These are phyloP conservation scores for Silurus lanzhouensis DNA, from an alignment of 2,797 vertebrate species.

Conservation along the genomic window DNA sequence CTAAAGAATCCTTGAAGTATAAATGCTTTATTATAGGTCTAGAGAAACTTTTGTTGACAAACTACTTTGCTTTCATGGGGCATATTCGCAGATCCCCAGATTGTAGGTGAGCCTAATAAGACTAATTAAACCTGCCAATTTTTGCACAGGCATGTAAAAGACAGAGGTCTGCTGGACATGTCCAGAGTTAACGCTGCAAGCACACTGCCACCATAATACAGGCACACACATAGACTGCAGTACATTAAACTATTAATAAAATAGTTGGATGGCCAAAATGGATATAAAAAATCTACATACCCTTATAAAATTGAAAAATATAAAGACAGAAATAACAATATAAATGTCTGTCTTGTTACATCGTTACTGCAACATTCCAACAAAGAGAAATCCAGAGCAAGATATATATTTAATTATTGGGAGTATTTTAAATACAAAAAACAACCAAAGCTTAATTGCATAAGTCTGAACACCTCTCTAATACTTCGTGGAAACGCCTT, in stretches of 20 bases:
- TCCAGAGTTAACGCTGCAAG: slow-evolving; percentile 33
- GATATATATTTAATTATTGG: too few species aligned
- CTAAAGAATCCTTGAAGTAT: not conserved
- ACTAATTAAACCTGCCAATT: not conserved
- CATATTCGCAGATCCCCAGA: not conserved
- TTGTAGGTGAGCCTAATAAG: not conserved
- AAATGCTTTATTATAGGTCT: not conserved
- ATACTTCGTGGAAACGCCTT: too few species aligned
- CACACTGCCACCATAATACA: slow-evolving; percentile 1
- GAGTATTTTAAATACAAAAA: too few species aligned
- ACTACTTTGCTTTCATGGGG: not conserved
- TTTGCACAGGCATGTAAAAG: not conserved
- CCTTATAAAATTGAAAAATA: too few species aligned
- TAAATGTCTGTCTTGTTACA: too few species aligned
- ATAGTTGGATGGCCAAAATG: slow-evolving; percentile 40
- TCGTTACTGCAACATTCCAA: too few species aligned
- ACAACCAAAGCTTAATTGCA: too few species aligned
- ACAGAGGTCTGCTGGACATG: slow-evolving; percentile 1
- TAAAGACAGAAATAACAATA: too few species aligned
- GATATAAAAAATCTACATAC: too few species aligned
- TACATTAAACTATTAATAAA: slow-evolving; percentile 56
- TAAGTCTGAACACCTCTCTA: too few species aligned
- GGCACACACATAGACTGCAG: slow-evolving; percentile 27
- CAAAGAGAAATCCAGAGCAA: too few species aligned
- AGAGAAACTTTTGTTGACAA: not conserved